Evolutionary conservation across 2,113 vertebrate genomes (phyloP), one percentile per base, ranked within the genome.

Genomic region (Campylomormyrus tamandua): DNA sequence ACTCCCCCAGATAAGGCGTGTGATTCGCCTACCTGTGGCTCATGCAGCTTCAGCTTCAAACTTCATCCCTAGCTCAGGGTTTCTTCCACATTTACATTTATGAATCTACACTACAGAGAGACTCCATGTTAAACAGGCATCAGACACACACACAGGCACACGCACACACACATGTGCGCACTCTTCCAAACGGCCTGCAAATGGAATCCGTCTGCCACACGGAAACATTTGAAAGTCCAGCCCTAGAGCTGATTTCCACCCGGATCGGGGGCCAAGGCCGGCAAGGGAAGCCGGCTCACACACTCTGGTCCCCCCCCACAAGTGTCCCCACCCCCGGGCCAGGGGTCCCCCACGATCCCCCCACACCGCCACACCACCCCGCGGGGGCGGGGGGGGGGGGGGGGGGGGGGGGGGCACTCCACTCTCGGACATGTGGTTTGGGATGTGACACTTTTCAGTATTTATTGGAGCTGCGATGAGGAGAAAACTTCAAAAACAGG

Each of bases 161-260:
- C 74, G 48, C 90, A 58, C 91, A 91, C 52, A 83, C 77, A 84
- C 56, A 87, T 52, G 89, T 31, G 91, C 52, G 48, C 89, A 50
- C 91, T 92, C 35, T 42, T 77, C 90, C 83, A 85, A 84, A 87
- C 89, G 15, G 62, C 52, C 89, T 89, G 90, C 92, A 90, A 94
- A 93, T 93, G 90, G 91, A 93, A 93, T 77, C 89, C 19, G 91
- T 93, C 92, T 91, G 70, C 91, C 91, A 85, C 90, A 90, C 80
- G 83, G 74, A 90, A 21, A 31, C 91, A 88, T 50, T 91, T 91
- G 89, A 90, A 89, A 56, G 89, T 39, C 86, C 66, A 48, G 66
- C 35, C 48, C 50, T 58, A 83, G 91, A 83, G 90, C 88, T 88
- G 89, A 92, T 93, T 92, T 93, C 91, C 92, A 49, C 90, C 92